Evolutionary conservation across 2,888 invertebrate species (phyloP).

Genomic region (Stramonita haemastoma): DNA sequence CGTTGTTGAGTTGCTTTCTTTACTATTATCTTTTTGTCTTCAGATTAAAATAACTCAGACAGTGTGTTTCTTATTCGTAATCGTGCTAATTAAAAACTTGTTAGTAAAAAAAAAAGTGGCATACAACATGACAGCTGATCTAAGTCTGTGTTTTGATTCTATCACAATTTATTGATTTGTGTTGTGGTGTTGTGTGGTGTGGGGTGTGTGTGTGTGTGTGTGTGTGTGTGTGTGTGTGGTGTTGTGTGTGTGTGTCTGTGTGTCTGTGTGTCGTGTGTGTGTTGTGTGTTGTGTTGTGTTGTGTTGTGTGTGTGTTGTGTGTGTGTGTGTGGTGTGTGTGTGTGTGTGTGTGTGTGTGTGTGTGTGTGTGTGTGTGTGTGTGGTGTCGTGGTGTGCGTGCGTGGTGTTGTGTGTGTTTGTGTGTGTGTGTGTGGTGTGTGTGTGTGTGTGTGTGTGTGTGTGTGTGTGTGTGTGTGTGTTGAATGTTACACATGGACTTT

Average conservation of each 20-base stretch:
- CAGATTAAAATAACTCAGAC: too few species aligned
- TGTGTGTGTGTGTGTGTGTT: not conserved
- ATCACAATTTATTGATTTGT: too few species aligned
- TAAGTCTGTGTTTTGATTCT: too few species aligned
- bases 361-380: not conserved
- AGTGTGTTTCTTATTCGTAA: too few species aligned
- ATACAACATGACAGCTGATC: too few species aligned
- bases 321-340: not conserved
- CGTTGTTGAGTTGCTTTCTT: too few species aligned
- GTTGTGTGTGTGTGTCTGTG: not conserved
- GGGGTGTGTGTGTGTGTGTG: not conserved
- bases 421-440: not conserved
- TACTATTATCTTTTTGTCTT: too few species aligned
- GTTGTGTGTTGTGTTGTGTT: too few species aligned
- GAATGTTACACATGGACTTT: too few species aligned
- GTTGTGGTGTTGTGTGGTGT: not conserved
- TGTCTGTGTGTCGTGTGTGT: not conserved
- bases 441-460: not conserved
- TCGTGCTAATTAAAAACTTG: too few species aligned
- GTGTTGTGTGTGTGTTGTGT: too few species aligned
- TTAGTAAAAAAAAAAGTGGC: too few species aligned
- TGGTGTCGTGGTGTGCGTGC: not conserved
- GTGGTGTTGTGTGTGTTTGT: not conserved
- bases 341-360: not conserved
- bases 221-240: not conserved